Evolutionary conservation across 2,888 invertebrate species (phyloP), one percentile per base, ranked within the genome.

Genomic region (Amblyjoppa fuscipennis): DNA sequence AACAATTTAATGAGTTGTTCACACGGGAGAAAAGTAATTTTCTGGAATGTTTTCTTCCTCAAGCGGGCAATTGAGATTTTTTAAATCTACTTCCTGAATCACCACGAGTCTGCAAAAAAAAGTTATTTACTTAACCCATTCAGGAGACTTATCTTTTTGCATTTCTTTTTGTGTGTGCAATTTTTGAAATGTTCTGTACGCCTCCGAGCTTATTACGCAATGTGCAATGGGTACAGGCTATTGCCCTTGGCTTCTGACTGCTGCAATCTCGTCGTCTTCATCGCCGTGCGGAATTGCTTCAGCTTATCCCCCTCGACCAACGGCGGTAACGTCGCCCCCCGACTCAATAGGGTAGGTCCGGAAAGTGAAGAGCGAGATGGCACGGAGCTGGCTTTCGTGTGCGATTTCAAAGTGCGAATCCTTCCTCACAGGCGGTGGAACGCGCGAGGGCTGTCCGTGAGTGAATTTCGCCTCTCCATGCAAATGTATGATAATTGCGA

Each of bases 401-500:
- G 73, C 38, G 74, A 80, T 75, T 76, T 66, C 76, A 82, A 74
- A 81, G 81, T 81, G 81, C 81, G 76, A 74, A 84, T 76, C 81
- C 81, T 76, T 76, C 74, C 64, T 69, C 80, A 28, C 64, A 75
- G 59, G 45, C 61, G 51, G 71, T 41, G 71, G 80, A 71, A 80
- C 75, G 70, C 77, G 76, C 25, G 69, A 28, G 74, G 45, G 45
- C 56, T 83, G 73, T 56, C 73, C 80, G 68, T 81, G 81, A 84
- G 84, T 80, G 80, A 84, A 80, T 81, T 76, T 77, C 76, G 80
- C 66, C 76, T 84, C 81, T 76, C 79, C 84, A 86, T 87, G 87
- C 83, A 87, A 87, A 87, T 86, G 81, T 86, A 87, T 87, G 87
- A 86, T 87, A 87, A 87, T 87, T 84, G 71, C 75, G 68, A 83